Evolutionary conservation across 2,888 invertebrate species (phyloP).

Genomic region (Drosophila engyochracea): DNA sequence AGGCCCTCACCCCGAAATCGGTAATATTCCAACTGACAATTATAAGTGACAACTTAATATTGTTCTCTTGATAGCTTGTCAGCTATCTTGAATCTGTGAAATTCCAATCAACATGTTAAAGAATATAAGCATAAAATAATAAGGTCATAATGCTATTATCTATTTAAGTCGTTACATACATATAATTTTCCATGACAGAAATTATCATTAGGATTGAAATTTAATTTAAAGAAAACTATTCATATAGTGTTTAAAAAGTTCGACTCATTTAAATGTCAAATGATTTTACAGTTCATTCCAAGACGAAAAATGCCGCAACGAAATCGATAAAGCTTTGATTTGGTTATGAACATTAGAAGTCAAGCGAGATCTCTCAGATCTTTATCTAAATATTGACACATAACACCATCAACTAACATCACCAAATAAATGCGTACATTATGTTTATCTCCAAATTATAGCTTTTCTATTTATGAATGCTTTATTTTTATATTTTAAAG

Average conservation of each 20-base stretch:
- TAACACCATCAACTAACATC: neutral
- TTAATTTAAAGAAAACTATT: neutral
- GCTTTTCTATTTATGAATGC: neutral
- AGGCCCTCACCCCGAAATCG: constrained; percentile 9
- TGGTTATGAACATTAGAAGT: neutral
- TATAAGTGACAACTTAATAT: neutral
- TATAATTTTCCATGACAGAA: neutral
- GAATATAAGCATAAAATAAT: neutral
- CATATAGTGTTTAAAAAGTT: neutral
- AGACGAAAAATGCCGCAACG: neutral
- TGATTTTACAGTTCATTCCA: neutral
- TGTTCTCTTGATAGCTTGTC: neutral
- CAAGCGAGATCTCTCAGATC: neutral
- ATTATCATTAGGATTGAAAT: neutral
- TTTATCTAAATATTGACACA: neutral
- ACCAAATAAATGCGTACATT: neutral
- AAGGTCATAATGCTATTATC: neutral
- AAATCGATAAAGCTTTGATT: neutral
- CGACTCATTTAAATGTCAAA: neutral
- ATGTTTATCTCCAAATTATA: neutral
- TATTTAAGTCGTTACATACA: neutral
- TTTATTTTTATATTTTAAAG: neutral
- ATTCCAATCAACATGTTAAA: neutral
- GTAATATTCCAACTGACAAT: constrained; percentile 4
- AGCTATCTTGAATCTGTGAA: neutral